phyloP scores from a whole-genome alignment of 2,888 invertebrate species.

The Melanotus villosus region DNA sequence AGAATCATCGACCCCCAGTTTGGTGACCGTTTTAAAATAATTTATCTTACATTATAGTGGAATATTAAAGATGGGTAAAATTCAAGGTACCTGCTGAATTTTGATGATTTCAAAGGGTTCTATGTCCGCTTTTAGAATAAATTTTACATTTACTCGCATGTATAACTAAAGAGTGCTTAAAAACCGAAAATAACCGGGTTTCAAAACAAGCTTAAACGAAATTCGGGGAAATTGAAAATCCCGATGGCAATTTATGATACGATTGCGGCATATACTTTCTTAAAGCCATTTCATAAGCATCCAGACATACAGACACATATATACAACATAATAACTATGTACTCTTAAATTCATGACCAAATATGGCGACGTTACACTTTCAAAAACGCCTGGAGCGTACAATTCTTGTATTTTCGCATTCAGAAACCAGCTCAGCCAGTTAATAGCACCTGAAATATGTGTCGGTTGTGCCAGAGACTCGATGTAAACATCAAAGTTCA shows the following conservation, averaged over 20 bases:
- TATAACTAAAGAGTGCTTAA: too few species aligned
- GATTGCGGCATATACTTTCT: neutral
- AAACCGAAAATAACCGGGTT: too few species aligned
- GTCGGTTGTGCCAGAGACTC: constrained; percentile 41
- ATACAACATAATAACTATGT: constrained; percentile 28
- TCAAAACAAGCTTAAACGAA: too few species aligned
- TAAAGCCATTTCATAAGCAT: constrained; percentile 16
- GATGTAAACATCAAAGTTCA: constrained; percentile 48
- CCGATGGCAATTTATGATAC: neutral
- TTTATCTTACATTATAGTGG: neutral
- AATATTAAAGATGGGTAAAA: neutral
- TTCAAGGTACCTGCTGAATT: neutral
- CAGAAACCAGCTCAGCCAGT: constrained; percentile 51
- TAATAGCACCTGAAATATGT: constrained; percentile 50
- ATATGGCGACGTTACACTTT: constrained; percentile 54
- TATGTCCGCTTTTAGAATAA: neutral
- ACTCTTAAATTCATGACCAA: constrained; percentile 42
- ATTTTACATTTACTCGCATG: neutral
- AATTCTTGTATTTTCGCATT: constrained; percentile 45
- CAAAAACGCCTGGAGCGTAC: constrained; percentile 47
- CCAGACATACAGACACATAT: constrained; percentile 43
- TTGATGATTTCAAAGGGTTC: neutral
- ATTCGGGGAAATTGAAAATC: too few species aligned
- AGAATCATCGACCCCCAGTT: neutral
- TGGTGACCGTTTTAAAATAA: neutral